phyloP scores from a whole-genome alignment of 2,113 vertebrate species.

The Ageneiosus marmoratus region DNA sequence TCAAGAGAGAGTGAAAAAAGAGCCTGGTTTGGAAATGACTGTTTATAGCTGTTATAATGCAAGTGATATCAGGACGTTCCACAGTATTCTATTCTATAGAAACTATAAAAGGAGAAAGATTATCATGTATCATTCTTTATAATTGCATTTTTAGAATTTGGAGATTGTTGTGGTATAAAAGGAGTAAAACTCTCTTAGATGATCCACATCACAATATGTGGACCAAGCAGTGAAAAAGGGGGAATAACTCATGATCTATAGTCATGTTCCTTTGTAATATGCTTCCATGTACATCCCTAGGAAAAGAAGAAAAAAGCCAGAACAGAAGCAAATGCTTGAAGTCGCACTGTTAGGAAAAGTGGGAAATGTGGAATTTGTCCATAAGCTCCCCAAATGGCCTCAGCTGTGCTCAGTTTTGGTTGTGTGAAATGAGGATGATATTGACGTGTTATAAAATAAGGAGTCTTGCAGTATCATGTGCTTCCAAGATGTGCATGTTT shows the following conservation, averaged over 20 bases:
- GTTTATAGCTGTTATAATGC: background rate
- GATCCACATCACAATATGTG: background rate
- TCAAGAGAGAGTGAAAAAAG: background rate
- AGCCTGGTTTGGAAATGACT: background rate
- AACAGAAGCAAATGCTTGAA: background rate
- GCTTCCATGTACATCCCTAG: background rate
- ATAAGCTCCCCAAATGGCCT: background rate
- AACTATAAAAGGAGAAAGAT: background rate
- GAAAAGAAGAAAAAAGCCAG: background rate
- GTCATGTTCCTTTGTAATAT: background rate
- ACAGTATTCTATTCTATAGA: too few species aligned
- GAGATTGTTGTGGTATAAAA: too few species aligned
- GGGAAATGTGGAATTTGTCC: background rate
- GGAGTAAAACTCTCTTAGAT: background rate
- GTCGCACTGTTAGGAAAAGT: background rate
- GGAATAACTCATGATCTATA: background rate
- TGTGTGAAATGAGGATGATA: background rate
- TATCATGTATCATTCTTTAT: background rate
- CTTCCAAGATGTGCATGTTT: background rate
- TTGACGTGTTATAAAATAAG: background rate
- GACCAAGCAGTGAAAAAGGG: background rate
- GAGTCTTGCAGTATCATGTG: background rate
- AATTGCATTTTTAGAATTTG: background rate
- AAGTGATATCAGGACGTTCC: background rate
- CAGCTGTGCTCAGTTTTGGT: background rate